Percentiles rank a stretch among this genome's conserved stretches.
Evolutionary conservation across 2,113 vertebrate genomes (phyloP).

Genomic region (Platichthys stellatus): DNA sequence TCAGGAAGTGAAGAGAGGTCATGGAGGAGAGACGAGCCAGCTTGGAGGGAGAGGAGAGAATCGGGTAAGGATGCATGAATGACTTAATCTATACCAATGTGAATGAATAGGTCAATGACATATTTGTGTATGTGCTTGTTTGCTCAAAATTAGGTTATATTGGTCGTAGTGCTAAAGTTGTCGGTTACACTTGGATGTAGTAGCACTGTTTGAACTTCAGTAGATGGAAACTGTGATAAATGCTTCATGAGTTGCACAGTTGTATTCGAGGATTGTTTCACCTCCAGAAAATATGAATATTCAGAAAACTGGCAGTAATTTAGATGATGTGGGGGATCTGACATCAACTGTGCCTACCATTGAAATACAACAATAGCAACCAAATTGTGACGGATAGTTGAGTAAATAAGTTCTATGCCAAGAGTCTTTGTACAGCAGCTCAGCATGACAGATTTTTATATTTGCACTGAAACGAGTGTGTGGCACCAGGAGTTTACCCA

Average conservation of each 20-base stretch:
- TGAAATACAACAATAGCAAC: slow-evolving; percentile 35
- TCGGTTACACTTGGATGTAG: neutral
- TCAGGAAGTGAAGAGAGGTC: slow-evolving; percentile 72
- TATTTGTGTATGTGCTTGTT: neutral
- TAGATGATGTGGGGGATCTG: slow-evolving; percentile 23
- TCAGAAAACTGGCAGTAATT: slow-evolving; percentile 16
- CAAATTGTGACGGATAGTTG: slow-evolving; percentile 29
- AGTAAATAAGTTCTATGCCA: slow-evolving; percentile 41
- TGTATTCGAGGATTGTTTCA: slow-evolving; percentile 15
- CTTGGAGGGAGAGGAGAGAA: slow-evolving; percentile 83
- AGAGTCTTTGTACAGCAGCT: slow-evolving; percentile 34
- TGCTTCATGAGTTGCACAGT: slow-evolving; percentile 1
- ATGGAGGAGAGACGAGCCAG: slow-evolving; percentile 83
- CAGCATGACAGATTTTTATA: slow-evolving; percentile 53
- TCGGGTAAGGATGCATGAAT: slow-evolving; percentile 85
- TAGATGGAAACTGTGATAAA: slow-evolving; percentile 4
- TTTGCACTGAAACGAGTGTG: slow-evolving; percentile 58
- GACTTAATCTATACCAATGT: slow-evolving; percentile 1
- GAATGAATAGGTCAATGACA: neutral
- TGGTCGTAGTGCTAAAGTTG: neutral
- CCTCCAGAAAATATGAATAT: slow-evolving; percentile 10
- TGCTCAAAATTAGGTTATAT: neutral
- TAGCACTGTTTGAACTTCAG: slow-evolving; percentile 2
- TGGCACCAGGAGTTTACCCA: slow-evolving; percentile 34
- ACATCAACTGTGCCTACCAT: slow-evolving; percentile 19